Percentiles rank a stretch among this genome's conserved stretches.
These are phyloP conservation scores for Pseudomyrmex flavicornis DNA, from an alignment of 1,140 invertebrate genomes.

Conservation along the genomic window DNA sequence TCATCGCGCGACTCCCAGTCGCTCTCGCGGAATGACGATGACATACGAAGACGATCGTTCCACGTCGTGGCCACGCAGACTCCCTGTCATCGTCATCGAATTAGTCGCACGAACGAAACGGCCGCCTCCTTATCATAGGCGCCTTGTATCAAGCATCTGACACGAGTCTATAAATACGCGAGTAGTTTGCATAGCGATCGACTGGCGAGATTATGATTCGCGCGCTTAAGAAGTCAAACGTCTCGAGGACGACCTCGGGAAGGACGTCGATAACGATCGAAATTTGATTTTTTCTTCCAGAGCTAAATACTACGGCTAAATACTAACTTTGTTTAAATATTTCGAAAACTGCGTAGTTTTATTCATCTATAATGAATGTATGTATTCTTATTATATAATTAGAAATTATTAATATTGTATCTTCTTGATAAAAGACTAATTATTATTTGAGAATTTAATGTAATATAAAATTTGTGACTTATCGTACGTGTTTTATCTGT, in stretches of 20 bases:
- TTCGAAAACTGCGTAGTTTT: background rate
- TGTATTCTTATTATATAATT: background rate
- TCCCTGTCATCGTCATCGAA: conserved; percentile 68
- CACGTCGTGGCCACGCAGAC: conserved; percentile 68
- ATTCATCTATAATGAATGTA: background rate
- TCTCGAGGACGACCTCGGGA: background rate
- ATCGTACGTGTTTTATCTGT: background rate
- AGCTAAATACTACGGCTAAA: background rate
- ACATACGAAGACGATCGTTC: conserved; percentile 74
- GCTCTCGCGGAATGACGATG: conserved; percentile 65
- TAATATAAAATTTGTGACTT: background rate
- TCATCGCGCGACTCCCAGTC: conserved; percentile 1
- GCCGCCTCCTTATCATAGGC: conserved; percentile 58
- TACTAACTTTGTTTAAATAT: background rate
- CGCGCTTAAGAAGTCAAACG: conserved; percentile 54
- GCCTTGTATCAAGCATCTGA: conserved; percentile 63
- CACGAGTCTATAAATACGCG: conserved; percentile 74
- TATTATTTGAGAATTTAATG: background rate
- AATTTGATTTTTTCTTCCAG: background rate
- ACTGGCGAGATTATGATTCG: conserved; percentile 66
- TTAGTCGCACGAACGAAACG: conserved; percentile 59
- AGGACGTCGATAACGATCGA: conserved; percentile 12
- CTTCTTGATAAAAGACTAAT: background rate
- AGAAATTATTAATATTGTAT: background rate
- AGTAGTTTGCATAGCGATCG: conserved; percentile 61